Conservation (phyloP, 1,140 invertebrate species). For the Trichonephila inaurata region DNA sequence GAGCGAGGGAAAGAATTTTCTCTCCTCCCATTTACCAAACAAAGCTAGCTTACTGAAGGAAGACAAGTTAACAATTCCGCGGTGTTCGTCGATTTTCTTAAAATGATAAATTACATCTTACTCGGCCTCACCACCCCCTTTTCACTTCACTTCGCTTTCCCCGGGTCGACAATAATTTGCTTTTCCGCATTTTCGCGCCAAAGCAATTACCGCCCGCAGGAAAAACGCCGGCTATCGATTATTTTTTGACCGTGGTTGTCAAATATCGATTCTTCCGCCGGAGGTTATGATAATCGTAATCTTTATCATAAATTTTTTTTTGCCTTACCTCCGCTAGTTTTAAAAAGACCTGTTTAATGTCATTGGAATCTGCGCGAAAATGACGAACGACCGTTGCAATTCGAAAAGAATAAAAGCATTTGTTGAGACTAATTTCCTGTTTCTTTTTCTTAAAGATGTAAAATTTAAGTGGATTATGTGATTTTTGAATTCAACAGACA, state of each 20-base stretch:
- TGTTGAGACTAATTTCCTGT: no score
- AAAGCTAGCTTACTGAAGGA: conserved; percentile 30
- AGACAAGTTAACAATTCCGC: conserved; percentile 29
- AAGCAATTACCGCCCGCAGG: conserved; percentile 52
- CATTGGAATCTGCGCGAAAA: neutral
- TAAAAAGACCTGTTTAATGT: conserved; percentile 11
- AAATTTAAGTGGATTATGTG: no score
- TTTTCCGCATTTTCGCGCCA: conserved; percentile 49
- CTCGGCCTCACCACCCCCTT: neutral
- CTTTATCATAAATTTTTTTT: conserved; percentile 22
- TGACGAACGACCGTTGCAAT: conserved; percentile 24
- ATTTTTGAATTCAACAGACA: no score
- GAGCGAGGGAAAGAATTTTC: neutral
- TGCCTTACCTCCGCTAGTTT: neutral
- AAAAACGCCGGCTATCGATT: neutral
- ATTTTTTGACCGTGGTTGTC: conserved; percentile 61
- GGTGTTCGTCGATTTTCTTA: conserved; percentile 42
- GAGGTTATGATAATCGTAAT: conserved; percentile 56
- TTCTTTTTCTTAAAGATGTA: no score
- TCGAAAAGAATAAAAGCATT: neutral
- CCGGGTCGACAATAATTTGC: conserved; percentile 55
- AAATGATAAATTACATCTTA: conserved; percentile 65
- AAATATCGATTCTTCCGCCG: conserved; percentile 46
- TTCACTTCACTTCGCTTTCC: conserved; percentile 15
- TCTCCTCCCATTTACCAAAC: conserved; percentile 36